Conservation (phyloP, 2,113 vertebrate species). For the Phrynosoma platyrhinos region DNA sequence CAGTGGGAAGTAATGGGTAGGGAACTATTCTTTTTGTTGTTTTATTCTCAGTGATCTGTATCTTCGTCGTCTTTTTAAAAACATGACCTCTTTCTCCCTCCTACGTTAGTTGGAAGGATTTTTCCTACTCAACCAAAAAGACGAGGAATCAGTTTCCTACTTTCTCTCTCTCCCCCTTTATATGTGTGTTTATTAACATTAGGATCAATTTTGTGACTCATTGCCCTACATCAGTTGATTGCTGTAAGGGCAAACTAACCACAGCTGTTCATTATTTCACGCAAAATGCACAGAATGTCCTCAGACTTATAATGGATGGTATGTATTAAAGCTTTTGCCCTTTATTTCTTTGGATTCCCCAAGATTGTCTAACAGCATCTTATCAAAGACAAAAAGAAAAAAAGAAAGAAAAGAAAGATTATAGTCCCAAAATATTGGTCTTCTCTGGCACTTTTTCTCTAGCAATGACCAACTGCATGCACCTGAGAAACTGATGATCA, state of each 20-base stretch:
- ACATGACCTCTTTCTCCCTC: constrained; percentile 52
- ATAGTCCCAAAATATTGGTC: not conserved
- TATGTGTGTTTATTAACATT: constrained; percentile 1
- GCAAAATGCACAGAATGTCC: not conserved
- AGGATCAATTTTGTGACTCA: constrained; percentile 43
- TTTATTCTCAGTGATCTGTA: constrained; percentile 78
- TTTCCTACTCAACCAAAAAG: constrained; percentile 53
- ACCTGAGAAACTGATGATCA: not conserved
- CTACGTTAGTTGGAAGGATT: constrained; percentile 48
- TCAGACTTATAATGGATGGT: constrained; percentile 10
- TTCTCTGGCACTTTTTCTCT: not conserved
- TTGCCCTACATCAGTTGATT: constrained; percentile 25
- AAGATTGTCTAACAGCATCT: constrained; percentile 23
- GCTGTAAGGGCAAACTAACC: constrained; percentile 16
- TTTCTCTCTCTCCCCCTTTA: not conserved
- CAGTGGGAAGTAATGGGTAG: constrained; percentile 85
- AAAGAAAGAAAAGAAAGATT: not conserved
- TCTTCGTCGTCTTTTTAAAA: constrained; percentile 49
- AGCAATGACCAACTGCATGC: not conserved
- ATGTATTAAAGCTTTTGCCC: constrained; percentile 22
- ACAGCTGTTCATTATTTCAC: constrained; percentile 32
- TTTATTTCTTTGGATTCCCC: constrained; percentile 44
- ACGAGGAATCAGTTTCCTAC: not conserved
- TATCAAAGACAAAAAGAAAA: not conserved
- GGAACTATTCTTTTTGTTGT: constrained; percentile 76